Percentiles rank a stretch among this genome's conserved stretches.
phyloP scores from a whole-genome alignment of 2,113 vertebrate genomes.

The Cyphomyrus discorhynchus region DNA sequence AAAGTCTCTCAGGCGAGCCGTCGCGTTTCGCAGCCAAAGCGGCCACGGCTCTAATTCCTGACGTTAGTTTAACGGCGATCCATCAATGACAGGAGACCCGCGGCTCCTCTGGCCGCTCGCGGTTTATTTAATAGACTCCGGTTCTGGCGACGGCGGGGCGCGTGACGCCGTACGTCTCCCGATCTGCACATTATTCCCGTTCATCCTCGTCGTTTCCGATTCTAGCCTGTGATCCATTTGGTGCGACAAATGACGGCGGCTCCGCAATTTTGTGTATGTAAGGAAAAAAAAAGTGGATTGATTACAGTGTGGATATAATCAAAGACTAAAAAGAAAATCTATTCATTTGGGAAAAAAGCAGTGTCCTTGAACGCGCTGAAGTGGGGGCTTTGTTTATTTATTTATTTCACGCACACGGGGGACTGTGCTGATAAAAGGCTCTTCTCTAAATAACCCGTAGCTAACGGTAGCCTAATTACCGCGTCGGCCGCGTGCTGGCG shows the following conservation, averaged over 20 bases:
- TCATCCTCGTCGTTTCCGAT: background rate
- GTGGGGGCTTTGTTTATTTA: conserved; percentile 56
- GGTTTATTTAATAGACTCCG: background rate
- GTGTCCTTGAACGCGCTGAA: conserved; percentile 65
- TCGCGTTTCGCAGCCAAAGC: background rate
- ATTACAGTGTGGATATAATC: background rate
- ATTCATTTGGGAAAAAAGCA: conserved; percentile 40
- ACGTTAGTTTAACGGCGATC: background rate
- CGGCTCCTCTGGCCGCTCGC: background rate
- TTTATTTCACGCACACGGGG: conserved; percentile 48
- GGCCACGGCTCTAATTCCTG: background rate
- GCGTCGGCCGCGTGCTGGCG: conserved; percentile 66
- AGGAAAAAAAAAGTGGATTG: background rate
- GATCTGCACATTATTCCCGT: background rate
- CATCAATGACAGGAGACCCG: background rate
- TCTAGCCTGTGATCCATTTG: background rate
- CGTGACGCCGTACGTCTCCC: background rate
- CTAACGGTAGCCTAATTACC: conserved; percentile 72
- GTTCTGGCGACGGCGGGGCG: background rate
- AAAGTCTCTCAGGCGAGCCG: conserved; percentile 26
- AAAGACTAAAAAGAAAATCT: background rate
- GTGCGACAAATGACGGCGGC: background rate
- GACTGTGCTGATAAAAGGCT: conserved; percentile 67
- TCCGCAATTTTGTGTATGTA: background rate
- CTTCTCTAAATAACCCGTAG: conserved; percentile 71